Percentiles rank a stretch among this genome's conserved stretches.
Evolutionary conservation across 1,140 invertebrate species (phyloP).

Genomic region (Diuraphis noxia): DNA sequence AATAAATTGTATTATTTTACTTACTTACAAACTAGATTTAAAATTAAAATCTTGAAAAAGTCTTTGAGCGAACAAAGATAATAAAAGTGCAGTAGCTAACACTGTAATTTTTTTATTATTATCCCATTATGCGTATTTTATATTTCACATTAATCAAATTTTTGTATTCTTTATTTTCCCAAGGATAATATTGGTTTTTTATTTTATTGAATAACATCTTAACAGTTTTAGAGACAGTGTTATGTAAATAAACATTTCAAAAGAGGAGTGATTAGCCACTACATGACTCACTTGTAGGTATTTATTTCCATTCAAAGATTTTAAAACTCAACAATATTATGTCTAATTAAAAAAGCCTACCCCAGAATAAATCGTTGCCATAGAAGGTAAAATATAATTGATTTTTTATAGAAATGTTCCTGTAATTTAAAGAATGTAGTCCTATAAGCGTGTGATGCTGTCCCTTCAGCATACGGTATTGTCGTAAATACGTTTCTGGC

Average conservation of each 20-base stretch:
- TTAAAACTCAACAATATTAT: not conserved
- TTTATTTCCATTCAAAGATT: too few relatives aligned
- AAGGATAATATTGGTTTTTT: too few relatives aligned
- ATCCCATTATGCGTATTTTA: not conserved
- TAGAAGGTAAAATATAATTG: not conserved
- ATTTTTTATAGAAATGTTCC: not conserved
- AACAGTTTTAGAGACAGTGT: not conserved
- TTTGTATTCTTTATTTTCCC: not conserved
- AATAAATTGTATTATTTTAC: too few relatives aligned
- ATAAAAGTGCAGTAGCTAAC: not conserved
- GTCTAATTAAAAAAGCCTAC: not conserved
- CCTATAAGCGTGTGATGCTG: too few relatives aligned
- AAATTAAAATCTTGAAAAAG: too few relatives aligned
- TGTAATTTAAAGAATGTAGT: not conserved
- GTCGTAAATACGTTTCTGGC: not conserved
- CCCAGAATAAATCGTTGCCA: not conserved
- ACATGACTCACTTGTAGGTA: too few relatives aligned
- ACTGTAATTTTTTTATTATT: too few relatives aligned
- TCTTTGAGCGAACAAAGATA: too few relatives aligned
- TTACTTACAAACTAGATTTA: too few relatives aligned
- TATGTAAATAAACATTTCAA: not conserved
- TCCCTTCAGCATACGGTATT: not conserved
- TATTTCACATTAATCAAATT: too few relatives aligned
- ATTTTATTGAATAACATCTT: not conserved
- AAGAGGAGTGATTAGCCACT: too few relatives aligned